These are phyloP conservation scores for Carterocephalus palaemon DNA, from an alignment of 2,888 invertebrate species.

Conservation along the genomic window DNA sequence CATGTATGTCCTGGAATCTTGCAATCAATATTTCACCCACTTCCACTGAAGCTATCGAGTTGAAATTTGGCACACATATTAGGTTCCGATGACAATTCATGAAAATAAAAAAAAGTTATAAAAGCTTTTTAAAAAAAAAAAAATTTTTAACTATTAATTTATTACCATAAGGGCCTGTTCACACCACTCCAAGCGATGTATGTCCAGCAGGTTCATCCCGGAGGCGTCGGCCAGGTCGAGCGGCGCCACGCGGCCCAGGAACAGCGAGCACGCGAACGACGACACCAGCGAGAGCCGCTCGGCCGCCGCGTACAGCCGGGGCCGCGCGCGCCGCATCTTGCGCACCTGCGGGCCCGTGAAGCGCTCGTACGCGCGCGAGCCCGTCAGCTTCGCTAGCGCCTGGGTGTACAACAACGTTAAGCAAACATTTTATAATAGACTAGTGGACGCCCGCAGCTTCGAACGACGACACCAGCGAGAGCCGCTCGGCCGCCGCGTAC, in stretches of 20 bases:
- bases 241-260: slow-evolving; percentile 91
- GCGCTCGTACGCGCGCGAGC: slow-evolving; percentile 91
- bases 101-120: no score
- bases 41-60: no score
- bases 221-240: slow-evolving; percentile 96
- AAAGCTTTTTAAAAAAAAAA: no score
- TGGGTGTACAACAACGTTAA: slow-evolving; percentile 32
- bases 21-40: no score
- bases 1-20: no score
- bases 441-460: no score
- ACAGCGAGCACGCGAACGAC: slow-evolving; percentile 93
- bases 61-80: no score
- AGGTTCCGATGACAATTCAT: no score
- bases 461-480: slow-evolving; percentile 96
- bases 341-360: slow-evolving; percentile 97
- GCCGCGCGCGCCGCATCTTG: slow-evolving; percentile 87
- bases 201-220: slow-evolving; percentile 97
- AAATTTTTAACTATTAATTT: no score
- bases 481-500: slow-evolving; percentile 84
- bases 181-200: slow-evolving; percentile 88
- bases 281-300: slow-evolving; percentile 95
- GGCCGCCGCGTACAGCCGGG: slow-evolving; percentile 74
- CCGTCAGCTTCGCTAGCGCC: slow-evolving; percentile 89
- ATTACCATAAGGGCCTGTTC: slow-evolving; percentile 84
- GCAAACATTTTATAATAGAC: no score